A percentile compares a stretch with the other conserved stretches of the same genome.
phyloP scores from a whole-genome alignment of 2,113 vertebrate genomes.

The Etheostoma cragini region DNA sequence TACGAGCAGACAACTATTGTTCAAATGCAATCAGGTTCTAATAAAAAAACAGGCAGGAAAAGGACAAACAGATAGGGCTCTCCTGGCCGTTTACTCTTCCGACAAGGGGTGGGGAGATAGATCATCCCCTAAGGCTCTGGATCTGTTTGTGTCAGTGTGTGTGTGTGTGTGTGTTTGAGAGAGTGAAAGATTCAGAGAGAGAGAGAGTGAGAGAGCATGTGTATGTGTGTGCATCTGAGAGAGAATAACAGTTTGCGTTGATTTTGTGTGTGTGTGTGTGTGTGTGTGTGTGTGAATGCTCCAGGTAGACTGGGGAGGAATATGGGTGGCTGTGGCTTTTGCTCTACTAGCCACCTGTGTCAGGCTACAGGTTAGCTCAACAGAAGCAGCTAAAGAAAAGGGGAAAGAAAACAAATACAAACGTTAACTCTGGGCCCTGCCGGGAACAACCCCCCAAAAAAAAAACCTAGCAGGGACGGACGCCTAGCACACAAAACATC shows the following conservation, averaged over 20 bases:
- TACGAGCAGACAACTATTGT: slow-evolving; percentile 79
- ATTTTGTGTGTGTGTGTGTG: slow-evolving; percentile 3
- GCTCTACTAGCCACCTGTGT: slow-evolving; percentile 57
- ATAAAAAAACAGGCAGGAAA: slow-evolving; percentile 71
- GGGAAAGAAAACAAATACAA: slow-evolving; percentile 28
- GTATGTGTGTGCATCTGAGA: background rate
- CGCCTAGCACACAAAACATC: slow-evolving; percentile 27
- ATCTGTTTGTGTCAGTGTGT: slow-evolving; percentile 6
- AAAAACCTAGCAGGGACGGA: slow-evolving; percentile 13
- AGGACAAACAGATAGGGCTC: slow-evolving; percentile 69
- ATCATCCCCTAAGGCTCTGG: slow-evolving; percentile 64
- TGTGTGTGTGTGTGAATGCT: slow-evolving; percentile 31
- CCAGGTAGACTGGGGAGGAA: slow-evolving; percentile 39
- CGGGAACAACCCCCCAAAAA: slow-evolving; percentile 11
- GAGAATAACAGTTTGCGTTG: background rate
- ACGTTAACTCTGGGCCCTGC: slow-evolving; percentile 39
- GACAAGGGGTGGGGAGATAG: slow-evolving; percentile 58
- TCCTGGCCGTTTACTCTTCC: slow-evolving; percentile 72
- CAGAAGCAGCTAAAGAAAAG: slow-evolving; percentile 36
- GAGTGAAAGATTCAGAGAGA: slow-evolving; percentile 16
- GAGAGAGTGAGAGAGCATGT: slow-evolving; percentile 9
- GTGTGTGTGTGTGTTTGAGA: slow-evolving; percentile 31
- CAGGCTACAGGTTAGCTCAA: slow-evolving; percentile 49
- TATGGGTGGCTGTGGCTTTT: slow-evolving; percentile 26
- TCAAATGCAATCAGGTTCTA: slow-evolving; percentile 79